Percentiles rank a stretch among this genome's conserved stretches.
These are phyloP conservation scores for Oscheius sp. DNA, from an alignment of 2,888 invertebrate genomes.

Conservation along the genomic window DNA sequence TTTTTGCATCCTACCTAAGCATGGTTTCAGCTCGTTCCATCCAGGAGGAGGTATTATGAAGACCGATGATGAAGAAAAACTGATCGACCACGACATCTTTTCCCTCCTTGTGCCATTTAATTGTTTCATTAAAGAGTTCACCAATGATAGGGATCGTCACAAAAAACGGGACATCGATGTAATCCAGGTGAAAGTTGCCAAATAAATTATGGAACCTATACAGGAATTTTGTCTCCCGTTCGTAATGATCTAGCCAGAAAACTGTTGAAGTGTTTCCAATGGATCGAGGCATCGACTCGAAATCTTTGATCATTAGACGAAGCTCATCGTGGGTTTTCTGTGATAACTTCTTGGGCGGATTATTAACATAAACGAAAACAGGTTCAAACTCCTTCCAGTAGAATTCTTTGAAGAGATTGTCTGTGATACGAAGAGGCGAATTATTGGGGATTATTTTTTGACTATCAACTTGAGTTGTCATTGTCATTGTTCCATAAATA, in stretches of 20 bases:
- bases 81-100: slow-evolving; percentile 28
- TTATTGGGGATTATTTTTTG: slow-evolving; percentile 42
- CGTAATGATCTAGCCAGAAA: slow-evolving; percentile 40
- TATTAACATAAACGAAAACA: slow-evolving; percentile 36
- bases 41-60: slow-evolving; percentile 41
- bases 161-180: slow-evolving; percentile 32
- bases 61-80: slow-evolving; percentile 36
- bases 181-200: slow-evolving; percentile 22
- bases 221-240: slow-evolving; percentile 2
- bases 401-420: slow-evolving; percentile 33
- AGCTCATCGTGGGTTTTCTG: slow-evolving; percentile 6
- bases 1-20: slow-evolving; percentile 16
- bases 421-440: slow-evolving; percentile 30
- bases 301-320: slow-evolving; percentile 35
- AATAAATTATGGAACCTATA: slow-evolving; percentile 13
- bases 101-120: slow-evolving; percentile 35
- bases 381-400: slow-evolving; percentile 46
- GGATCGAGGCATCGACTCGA: slow-evolving; percentile 34
- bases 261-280: slow-evolving; percentile 37
- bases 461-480: slow-evolving; percentile 34
- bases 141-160: slow-evolving; percentile 3
- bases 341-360: slow-evolving; percentile 30
- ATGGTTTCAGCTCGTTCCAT: slow-evolving; percentile 37
- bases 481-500: slow-evolving; percentile 32
- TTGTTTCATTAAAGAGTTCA: slow-evolving; percentile 20